Base-by-base conservation (phyloP, 2,888 invertebrate species). In the Liodrosophila aerea region DNA sequence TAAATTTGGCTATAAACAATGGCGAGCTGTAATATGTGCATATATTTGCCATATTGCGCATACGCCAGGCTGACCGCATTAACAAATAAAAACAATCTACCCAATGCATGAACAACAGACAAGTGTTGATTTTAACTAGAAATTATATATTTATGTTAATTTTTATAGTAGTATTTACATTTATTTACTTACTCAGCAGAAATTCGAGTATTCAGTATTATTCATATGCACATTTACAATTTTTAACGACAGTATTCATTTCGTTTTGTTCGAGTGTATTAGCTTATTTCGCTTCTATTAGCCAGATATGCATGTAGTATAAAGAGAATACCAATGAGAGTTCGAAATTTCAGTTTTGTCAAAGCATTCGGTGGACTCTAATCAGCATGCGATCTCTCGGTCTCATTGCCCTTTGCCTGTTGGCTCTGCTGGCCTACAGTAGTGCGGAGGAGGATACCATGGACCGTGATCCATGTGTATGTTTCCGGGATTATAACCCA, bases 361-460 rank as follows among this genome's bases (percentile, higher is more conserved):
- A 34, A 66, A 50, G 43, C 40, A 36, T 45, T 50, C 33, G 37
- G 5, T 9, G 22, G 41, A 43, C 37, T 66, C 29, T 44, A 41
- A 56, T 41, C 60, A 54, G 16, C 33, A 22, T 84, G 86, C 76
- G 82, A 8, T 64, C 73, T 31, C 50, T 68, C 49, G 77, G 67
- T 11, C 7, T 85, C 5, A 62, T 80, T 7, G 49, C 73, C 0
- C 0, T 83, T 11, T 53, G 76, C 43, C 54, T 87, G 33, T 9
- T 76, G 51, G 74, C 69, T 4, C 47, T 71, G 16, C 36, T 64
- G 57, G 76, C 64, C 13, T 34, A 67, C 16, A 44, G 44, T 11
- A 37, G 18, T 5, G 74, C 64, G 4, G 46, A 30, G 1, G 7
- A 12, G 0, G 12, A 15, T 2, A n/a, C 16, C 4, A 15, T 18